Base-by-base conservation (phyloP, 2,113 vertebrate species). In the Phoxinus phoxinus region DNA sequence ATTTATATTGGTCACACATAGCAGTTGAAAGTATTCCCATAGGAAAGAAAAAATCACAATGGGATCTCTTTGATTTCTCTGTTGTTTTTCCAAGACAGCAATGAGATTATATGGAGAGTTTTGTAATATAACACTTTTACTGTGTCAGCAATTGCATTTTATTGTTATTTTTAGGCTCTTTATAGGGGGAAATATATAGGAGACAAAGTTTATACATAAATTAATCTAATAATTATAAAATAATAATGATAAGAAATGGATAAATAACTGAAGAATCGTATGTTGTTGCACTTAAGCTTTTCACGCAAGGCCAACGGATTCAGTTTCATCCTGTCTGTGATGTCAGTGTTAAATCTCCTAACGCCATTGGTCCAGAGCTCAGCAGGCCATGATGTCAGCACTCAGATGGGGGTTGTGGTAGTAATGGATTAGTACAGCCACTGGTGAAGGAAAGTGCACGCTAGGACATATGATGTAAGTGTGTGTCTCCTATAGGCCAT, bases 331-430 rank as follows among this genome's bases (percentile, higher is more conserved):
- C 27, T 53, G 77, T 77, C 84, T 84, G 32, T 67, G 73, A 71
- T 87, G 79, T 83, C 83, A 73, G 27, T 32, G 23, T 37, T 56
- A 12, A 32, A 46, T 74, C 84, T 30, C 80, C 8, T 37, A 37
- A 32, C 0, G 27, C 59, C 79, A 85, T 71, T 76, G 88, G 86
- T 73, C 56, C 32, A 73, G 67, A 74, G 46, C 61, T 71, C 8
- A 80, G 76, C 19, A 41, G 72, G 84, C 61, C 15, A 56, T 86
- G 88, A 89, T 86, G 86, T 86, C 84, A 89, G 53, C 1, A 23
- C 53, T 79, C 84, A 69, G 83, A 76, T 44, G 61, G 81, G 84
- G 84, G 69, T 65, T 85, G 83, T 83, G 46, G n/a, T 84, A 85
- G 86, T 72, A 81, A 72, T 15, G 41, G 85, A 86, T 86, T 86